Base-by-base conservation (phyloP, 1,140 invertebrate species). In the Pseudomyrmex cubaensis region DNA sequence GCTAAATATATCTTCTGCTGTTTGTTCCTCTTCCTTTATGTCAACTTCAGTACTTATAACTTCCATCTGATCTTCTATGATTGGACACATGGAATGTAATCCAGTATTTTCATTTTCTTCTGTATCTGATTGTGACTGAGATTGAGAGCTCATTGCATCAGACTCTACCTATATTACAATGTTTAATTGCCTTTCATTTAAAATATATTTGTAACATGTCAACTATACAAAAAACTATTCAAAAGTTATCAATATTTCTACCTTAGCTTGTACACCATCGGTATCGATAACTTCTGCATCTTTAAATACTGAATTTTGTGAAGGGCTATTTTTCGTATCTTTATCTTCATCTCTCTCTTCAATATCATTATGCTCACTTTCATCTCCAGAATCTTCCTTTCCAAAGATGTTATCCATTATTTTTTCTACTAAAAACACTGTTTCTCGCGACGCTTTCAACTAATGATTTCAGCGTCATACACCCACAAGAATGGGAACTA, bases 371-470 rank as follows among this genome's bases (percentile, higher is more conserved):
- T 84, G 85, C 2, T 92, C 89, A 4, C 74, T 88, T 75, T 92
- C 90, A 82, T 92, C 89, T 1, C 85, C 91, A 44, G 92, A 91
- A 76, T 92, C 92, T 83, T 92, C 92, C 77, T 91, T 92, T 3
- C 90, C 92, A 85, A 92, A 92, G 62, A 92, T 87, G 63, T 92
- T 87, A 82, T 92, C 92, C 92, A 92, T 92, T 54, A 63, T 56
- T 84, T 62, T 62, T 44, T 63, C 35, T 25, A n/a, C 22, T 54
- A 12, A 9, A 17, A 64, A 66, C 35, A 2, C 2, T 25, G 25
- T 25, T 25, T 25, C 25, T 25, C 25, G 25, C 25, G 2, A 25
- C 3, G 25, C 25, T 25, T 25, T 25, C 25, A 25, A 4, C 25
- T 25, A 25, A 2, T 25, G 25, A 25, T 25, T 25, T 25, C 25